Conservation (phyloP, 2,888 invertebrate species). For the Agrenia bidenticulata region DNA sequence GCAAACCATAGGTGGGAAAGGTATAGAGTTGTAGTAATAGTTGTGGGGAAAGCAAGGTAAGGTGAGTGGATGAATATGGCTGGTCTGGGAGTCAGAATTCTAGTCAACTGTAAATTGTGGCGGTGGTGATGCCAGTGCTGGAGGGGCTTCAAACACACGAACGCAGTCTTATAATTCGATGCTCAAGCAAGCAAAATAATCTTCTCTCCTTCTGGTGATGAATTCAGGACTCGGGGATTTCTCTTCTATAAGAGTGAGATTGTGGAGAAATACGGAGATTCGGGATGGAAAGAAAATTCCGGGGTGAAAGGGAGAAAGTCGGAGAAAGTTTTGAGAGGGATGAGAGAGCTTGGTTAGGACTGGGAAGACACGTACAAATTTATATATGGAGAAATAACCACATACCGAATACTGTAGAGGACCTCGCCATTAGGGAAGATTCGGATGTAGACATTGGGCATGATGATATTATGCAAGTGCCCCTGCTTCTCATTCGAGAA, state of each 20-base stretch:
- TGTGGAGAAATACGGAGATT: neutral
- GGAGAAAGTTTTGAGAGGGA: constrained; percentile 1
- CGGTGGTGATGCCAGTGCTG: neutral
- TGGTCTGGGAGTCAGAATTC: constrained; percentile 1
- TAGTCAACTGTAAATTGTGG: constrained; percentile 11
- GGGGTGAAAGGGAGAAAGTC: neutral
- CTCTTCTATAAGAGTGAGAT: neutral
- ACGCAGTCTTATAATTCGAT: constrained; percentile 12
- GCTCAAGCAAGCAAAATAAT: constrained; percentile 14
- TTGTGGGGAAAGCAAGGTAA: neutral
- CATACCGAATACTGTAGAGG: constrained; percentile 86
- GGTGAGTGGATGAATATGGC: neutral
- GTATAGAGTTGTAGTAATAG: too few relatives aligned
- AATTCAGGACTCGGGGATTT: too few relatives aligned
- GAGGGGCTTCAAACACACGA: neutral
- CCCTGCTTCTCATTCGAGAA: constrained; percentile 98
- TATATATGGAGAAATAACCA: neutral
- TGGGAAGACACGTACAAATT: neutral
- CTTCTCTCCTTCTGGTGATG: neutral
- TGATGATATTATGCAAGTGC: constrained; percentile 95
- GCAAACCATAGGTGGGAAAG: too few relatives aligned
- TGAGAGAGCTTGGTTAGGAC: neutral
- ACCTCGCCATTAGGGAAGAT: constrained; percentile 94
- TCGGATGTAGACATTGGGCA: constrained; percentile 95
- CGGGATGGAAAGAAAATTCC: neutral